These are phyloP conservation scores for Cataglyphis livida DNA, from an alignment of 2,888 invertebrate species.

Conservation along the genomic window DNA sequence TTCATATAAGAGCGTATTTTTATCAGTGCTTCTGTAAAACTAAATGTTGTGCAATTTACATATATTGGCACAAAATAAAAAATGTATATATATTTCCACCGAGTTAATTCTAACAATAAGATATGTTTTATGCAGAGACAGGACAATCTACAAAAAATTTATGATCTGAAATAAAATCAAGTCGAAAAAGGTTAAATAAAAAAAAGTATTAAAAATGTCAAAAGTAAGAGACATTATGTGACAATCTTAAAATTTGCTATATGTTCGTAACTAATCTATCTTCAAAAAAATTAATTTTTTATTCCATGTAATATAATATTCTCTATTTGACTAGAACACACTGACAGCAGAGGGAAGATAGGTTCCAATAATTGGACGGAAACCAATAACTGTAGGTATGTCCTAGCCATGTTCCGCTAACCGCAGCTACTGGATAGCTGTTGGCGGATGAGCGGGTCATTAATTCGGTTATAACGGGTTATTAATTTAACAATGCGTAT, in stretches of 20 bases:
- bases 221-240: not conserved
- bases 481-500: slow-evolving; percentile 71
- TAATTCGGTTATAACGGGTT: slow-evolving; percentile 73
- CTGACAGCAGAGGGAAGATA: slow-evolving; percentile 28
- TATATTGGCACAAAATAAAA: slow-evolving; percentile 9
- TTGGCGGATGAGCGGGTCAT: slow-evolving; percentile 66
- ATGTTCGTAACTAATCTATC: not conserved
- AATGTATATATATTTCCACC: not conserved
- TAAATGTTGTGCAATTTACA: slow-evolving; percentile 19
- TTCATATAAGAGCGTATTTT: slow-evolving; percentile 15
- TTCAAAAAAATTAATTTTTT: slow-evolving; percentile 32
- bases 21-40: slow-evolving; percentile 25
- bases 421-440: slow-evolving; percentile 62
- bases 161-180: not conserved
- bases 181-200: not conserved
- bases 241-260: not conserved
- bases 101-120: not conserved
- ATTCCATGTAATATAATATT: slow-evolving; percentile 60
- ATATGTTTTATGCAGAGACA: not conserved
- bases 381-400: slow-evolving; percentile 68
- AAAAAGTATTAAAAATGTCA: not conserved
- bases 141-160: not conserved
- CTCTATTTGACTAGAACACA: slow-evolving; percentile 12
- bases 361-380: slow-evolving; percentile 71
- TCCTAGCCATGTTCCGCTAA: slow-evolving; percentile 63